These are phyloP conservation scores for Cygnus olor DNA, from an alignment of 2,797 vertebrate species.

Conservation along the genomic window DNA sequence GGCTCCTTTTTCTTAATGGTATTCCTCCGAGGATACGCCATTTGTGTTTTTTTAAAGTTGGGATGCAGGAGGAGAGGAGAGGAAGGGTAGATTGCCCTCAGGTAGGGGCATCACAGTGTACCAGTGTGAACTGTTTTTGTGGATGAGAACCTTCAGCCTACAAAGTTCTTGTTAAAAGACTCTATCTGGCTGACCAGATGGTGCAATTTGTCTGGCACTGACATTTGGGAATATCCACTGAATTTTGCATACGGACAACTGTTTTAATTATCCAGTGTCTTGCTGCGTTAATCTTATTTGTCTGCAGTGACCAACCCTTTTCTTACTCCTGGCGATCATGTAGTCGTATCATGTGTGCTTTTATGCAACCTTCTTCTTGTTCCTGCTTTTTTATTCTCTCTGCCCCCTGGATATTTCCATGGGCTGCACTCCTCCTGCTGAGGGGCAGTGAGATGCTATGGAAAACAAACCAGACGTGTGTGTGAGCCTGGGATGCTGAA, in stretches of 20 bases:
- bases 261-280: constrained; percentile 37
- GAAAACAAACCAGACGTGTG: background rate
- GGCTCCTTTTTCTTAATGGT: background rate
- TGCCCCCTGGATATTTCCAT: background rate
- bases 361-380: background rate
- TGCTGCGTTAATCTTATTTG: constrained; percentile 46
- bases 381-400: background rate
- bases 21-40: background rate
- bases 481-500: background rate
- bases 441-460: background rate
- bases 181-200: constrained; percentile 70
- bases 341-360: background rate
- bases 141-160: background rate
- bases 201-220: constrained; percentile 57
- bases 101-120: background rate
- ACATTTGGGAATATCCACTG: constrained; percentile 53
- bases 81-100: background rate
- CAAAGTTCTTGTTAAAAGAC: constrained; percentile 48
- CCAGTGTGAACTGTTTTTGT: background rate
- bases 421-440: background rate
- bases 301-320: background rate
- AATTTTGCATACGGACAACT: constrained; percentile 71
- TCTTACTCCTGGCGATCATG: background rate
- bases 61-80: background rate
- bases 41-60: background rate